Conservation (phyloP, 2,797 vertebrate species). For the Semaprochilodus insignis region DNA sequence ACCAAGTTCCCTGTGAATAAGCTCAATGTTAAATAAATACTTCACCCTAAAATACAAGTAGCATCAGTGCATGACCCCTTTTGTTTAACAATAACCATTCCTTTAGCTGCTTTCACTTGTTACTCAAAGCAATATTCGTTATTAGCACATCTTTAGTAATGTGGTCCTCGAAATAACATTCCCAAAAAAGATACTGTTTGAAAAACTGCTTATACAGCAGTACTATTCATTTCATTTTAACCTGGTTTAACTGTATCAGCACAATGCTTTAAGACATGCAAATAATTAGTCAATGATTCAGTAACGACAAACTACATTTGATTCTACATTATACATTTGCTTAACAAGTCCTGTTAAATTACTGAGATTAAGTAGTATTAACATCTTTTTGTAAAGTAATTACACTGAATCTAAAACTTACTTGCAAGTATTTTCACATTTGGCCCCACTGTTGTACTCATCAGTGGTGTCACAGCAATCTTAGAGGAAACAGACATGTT, state of each 20-base stretch:
- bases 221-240: neutral
- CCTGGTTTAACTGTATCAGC: neutral
- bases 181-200: neutral
- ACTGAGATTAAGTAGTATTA: neutral
- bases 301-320: neutral
- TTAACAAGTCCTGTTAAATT: neutral
- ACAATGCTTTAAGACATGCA: neutral
- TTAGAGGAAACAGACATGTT: constrained; percentile 59
- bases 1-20: constrained; percentile 84
- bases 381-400: neutral
- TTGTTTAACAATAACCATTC: neutral
- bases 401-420: constrained; percentile 56
- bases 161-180: neutral
- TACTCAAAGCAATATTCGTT: neutral
- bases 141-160: neutral
- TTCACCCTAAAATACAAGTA: neutral
- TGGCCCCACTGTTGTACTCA: constrained; percentile 90
- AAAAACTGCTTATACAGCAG: too few relatives aligned
- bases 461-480: constrained; percentile 94
- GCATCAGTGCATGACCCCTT: neutral
- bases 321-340: neutral
- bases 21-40: neutral
- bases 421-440: constrained; percentile 92
- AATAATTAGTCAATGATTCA: too few relatives aligned
- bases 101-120: neutral